A percentile compares a stretch with the other conserved stretches of the same genome.
Conservation (phyloP, 2,888 invertebrate genomes). For the Hydroisotoma schaefferi region DNA sequence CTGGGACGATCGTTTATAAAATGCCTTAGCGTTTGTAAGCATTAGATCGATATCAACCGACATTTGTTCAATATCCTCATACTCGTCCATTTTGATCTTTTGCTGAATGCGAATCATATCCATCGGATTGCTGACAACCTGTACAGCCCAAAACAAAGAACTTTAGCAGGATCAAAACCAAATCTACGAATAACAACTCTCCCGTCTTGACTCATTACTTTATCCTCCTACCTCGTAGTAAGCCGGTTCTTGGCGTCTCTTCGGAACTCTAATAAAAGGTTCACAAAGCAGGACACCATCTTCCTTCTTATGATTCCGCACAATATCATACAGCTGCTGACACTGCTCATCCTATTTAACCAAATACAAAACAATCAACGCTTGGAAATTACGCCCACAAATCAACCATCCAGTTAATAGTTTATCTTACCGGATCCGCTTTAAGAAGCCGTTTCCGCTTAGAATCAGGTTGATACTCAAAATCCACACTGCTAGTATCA, state of each 20-base stretch:
- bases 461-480: slow-evolving; percentile 45
- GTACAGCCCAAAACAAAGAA: slow-evolving; percentile 55
- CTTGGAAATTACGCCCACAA: neutral
- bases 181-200: neutral
- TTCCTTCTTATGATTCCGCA: slow-evolving; percentile 85
- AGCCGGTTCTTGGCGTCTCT: slow-evolving; percentile 83
- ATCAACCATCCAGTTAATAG: neutral
- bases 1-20: slow-evolving; percentile 74
- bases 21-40: slow-evolving; percentile 90
- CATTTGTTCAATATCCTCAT: slow-evolving; percentile 88
- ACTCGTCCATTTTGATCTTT: slow-evolving; percentile 94
- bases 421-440: slow-evolving; percentile 37
- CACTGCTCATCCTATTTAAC: slow-evolving; percentile 70
- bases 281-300: slow-evolving; percentile 89
- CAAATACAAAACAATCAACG: slow-evolving; percentile 12
- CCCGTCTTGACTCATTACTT: neutral
- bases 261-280: slow-evolving; percentile 90
- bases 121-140: slow-evolving; percentile 87
- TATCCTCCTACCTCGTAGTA: slow-evolving; percentile 67
- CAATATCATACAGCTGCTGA: slow-evolving; percentile 87
- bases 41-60: slow-evolving; percentile 85
- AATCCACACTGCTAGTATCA: slow-evolving; percentile 41
- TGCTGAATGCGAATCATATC: slow-evolving; percentile 93
- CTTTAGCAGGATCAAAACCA: slow-evolving; percentile 9
- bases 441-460: slow-evolving; percentile 43